Evolutionary conservation across 2,113 vertebrate genomes (phyloP), one percentile per base, ranked within the genome.

Genomic region (Serilophus lunatus): DNA sequence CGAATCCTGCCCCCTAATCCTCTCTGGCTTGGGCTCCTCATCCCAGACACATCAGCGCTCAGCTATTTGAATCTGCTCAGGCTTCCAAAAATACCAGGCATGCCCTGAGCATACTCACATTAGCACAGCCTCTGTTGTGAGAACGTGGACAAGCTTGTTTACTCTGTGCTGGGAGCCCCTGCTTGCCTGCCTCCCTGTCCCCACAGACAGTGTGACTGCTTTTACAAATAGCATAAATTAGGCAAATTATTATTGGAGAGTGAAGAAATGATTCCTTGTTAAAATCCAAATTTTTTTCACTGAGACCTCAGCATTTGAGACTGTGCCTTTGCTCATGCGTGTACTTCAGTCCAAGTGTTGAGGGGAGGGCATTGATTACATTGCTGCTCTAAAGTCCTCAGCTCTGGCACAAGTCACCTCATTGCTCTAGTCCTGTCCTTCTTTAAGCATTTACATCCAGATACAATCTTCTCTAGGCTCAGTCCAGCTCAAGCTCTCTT

Each of bases 91-190:
- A 91, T 77, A 61, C 63, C 85, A 86, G 42, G 68, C 90, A 6
- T 70, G 54, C 68, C 56, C 92, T 2, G 29, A 80, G 42, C 79
- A 61, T 28, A 33, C 15, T 89, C 65, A 26, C 66, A 45, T 54
- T 8, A 51, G 66, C 82, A 35, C 17, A 31, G 82, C 40, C 71
- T 80, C 17, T 0, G 4, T 79, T 0, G 1, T 61, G 65, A 92
- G 28, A 60, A 19, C 0, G 0, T 1, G 4, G 4, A 33, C 3
- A 8, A 51, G 57, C 56, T 7, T 6, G 13, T 68, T 25, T 38
- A 66, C 47, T 57, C 50, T 0, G 0, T 8, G 10, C 29, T 17
- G 63, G 40, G 18, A 57, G 50, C 68, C n/a, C 45, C 0, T 0
- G 1, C 45, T 61, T 2, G 0, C 29, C 28, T 0, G 0, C 38